Evolutionary conservation across 2,888 invertebrate species (phyloP).

Genomic region (Oligia strigilis): DNA sequence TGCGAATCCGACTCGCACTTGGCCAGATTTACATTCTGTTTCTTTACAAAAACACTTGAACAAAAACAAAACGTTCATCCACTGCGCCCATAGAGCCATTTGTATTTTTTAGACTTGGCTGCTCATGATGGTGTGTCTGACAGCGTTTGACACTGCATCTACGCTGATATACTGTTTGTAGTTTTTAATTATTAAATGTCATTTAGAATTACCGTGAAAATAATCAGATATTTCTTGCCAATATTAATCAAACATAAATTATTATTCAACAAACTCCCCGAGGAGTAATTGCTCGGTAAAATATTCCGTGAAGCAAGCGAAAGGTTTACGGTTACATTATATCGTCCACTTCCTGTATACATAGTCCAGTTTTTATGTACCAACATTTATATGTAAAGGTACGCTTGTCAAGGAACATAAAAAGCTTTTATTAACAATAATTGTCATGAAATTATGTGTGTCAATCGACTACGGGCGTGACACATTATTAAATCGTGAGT

Average conservation of each 20-base stretch:
- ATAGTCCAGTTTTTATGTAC: constrained; percentile 52
- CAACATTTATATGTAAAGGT: constrained; percentile 20
- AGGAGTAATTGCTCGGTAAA: constrained; percentile 61
- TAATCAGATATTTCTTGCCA: constrained; percentile 29
- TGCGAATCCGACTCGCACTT: no score
- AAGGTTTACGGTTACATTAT: constrained; percentile 64
- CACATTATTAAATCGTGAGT: constrained; percentile 5
- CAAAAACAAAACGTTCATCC: background rate
- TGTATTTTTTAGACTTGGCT: background rate
- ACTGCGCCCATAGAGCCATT: background rate
- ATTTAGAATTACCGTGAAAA: constrained; percentile 16
- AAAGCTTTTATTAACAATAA: constrained; percentile 3
- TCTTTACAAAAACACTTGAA: constrained; percentile 37
- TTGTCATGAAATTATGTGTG: constrained; percentile 11
- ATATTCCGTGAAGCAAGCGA: constrained; percentile 64
- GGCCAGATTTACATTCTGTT: background rate
- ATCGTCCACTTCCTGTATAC: constrained; percentile 68
- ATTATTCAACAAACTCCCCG: constrained; percentile 54
- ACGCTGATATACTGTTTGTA: background rate
- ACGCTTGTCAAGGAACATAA: constrained; percentile 1
- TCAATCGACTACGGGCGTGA: background rate
- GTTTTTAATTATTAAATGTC: background rate
- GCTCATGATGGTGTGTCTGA: background rate
- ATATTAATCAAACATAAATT: constrained; percentile 33
- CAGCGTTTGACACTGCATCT: no score